phyloP scores from a whole-genome alignment of 1,140 invertebrate genomes.

The Atta cephalotes region DNA sequence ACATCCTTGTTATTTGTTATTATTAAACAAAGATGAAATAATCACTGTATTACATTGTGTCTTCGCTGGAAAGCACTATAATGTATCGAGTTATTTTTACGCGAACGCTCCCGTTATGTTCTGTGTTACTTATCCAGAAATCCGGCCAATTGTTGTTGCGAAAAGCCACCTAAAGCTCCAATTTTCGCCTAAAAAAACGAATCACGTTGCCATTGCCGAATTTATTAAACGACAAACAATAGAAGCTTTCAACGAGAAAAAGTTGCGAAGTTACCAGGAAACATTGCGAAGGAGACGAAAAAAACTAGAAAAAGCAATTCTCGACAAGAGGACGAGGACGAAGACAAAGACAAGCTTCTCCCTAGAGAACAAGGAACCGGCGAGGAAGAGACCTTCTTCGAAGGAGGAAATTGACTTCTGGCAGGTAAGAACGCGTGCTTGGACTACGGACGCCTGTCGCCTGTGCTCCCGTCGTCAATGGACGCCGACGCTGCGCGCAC shows the following conservation, averaged over 20 bases:
- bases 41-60: too few species aligned
- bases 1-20: too few species aligned
- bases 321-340: slow-evolving; percentile 8
- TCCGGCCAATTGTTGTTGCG: slow-evolving; percentile 37
- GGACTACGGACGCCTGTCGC: slow-evolving; percentile 70
- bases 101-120: background rate
- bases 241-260: slow-evolving; percentile 13
- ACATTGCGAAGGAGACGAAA: background rate
- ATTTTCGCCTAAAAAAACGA: slow-evolving; percentile 27
- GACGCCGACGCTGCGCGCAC: slow-evolving; percentile 35
- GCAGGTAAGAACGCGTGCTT: slow-evolving; percentile 77
- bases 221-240: slow-evolving; percentile 51
- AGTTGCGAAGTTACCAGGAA: slow-evolving; percentile 28
- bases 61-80: background rate
- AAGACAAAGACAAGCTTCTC: slow-evolving; percentile 8
- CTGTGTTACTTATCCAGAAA: background rate
- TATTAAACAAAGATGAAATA: too few species aligned
- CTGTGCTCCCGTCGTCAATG: slow-evolving; percentile 8
- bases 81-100: background rate
- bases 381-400: slow-evolving; percentile 44
- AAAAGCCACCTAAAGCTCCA: slow-evolving; percentile 37
- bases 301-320: background rate
- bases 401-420: slow-evolving; percentile 81
- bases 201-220: background rate
- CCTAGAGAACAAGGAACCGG: background rate